Base-by-base conservation (phyloP, 2,888 invertebrate species). In the Drosophila crucigera region DNA sequence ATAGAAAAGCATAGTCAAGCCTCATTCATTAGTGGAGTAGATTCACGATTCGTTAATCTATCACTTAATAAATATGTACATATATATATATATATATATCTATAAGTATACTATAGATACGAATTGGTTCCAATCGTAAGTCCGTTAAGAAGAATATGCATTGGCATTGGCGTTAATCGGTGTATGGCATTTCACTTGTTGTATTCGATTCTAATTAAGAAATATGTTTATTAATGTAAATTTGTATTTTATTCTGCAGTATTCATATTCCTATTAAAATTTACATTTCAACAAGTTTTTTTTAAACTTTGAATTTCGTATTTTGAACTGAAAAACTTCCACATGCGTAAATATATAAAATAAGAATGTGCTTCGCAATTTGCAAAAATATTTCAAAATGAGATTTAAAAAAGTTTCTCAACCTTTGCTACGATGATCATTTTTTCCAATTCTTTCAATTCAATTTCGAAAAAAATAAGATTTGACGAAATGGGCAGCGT, bases 11-110 rank as follows among this genome's bases (percentile, higher is more conserved):
- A 39, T 39, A 56, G 35, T 55, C 10, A 25, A 56, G 28, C 11
- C n/a, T n/a, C 28, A 30, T 56, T 56, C 56, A 35, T 56, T 56
- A 56, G 56, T 37, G 16, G 33, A 28, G 39, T 28, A 55, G 16
- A 55, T 28, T 16, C 16, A 47, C 25, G 16, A 25, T 25, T 47
- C 25, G 47, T 25, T 47, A 47, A 47, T 47, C 25, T 47, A 47
- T 47, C 16, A 47, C 16, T 25, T 25, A 47, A 25, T 25, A 47
- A 25, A 47, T 9, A 47, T 25, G 1, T 47, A 16, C 2, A 7
- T 14, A 14, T 14, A 47, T 14, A 22, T 43, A 11, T 7, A 43
- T 22, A 22, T 22, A 11, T 22, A 6, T 22, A 22, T 43, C 7
- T n/a, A n/a, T 47, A 47, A 7, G 7, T 47, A 4, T 7, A 7